Evolutionary conservation across 1,140 invertebrate species (phyloP).

Genomic region (Halictus rubicundus): DNA sequence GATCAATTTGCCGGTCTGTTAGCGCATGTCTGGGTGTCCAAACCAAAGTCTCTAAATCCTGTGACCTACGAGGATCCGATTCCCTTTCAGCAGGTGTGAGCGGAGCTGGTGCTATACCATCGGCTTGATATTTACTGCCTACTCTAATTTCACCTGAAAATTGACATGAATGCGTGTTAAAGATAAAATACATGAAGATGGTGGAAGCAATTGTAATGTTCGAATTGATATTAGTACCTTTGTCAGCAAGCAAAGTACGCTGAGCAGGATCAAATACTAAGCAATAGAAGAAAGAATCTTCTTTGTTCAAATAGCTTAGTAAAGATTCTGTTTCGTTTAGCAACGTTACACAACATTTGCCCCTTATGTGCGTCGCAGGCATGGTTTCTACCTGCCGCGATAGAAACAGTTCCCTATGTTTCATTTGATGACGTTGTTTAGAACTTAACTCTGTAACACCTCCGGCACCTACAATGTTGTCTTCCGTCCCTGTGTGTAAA

Average conservation of each 20-base stretch:
- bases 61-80: slow-evolving; percentile 83
- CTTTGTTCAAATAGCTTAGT: slow-evolving; percentile 97
- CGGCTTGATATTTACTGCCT: slow-evolving; percentile 97
- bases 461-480: slow-evolving; percentile 77
- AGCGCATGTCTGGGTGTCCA: slow-evolving; percentile 96
- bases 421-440: slow-evolving; percentile 96
- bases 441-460: slow-evolving; percentile 82
- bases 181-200: background rate
- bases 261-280: slow-evolving; percentile 99
- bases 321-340: slow-evolving; percentile 99
- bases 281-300: slow-evolving; percentile 99
- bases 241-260: slow-evolving; percentile 98
- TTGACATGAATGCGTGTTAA: background rate
- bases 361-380: slow-evolving; percentile 98
- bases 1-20: slow-evolving; percentile 98
- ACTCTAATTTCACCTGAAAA: slow-evolving; percentile 86
- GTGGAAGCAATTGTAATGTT: background rate
- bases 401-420: slow-evolving; percentile 98
- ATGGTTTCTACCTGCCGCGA: slow-evolving; percentile 98
- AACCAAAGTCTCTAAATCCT: slow-evolving; percentile 94
- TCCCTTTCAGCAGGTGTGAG: slow-evolving; percentile 86
- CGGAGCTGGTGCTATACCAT: slow-evolving; percentile 78
- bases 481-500: slow-evolving; percentile 79
- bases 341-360: slow-evolving; percentile 98
- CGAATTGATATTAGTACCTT: slow-evolving; percentile 84